Conservation (phyloP, 2,797 vertebrate species). For the Gastrophryne carolinensis region DNA sequence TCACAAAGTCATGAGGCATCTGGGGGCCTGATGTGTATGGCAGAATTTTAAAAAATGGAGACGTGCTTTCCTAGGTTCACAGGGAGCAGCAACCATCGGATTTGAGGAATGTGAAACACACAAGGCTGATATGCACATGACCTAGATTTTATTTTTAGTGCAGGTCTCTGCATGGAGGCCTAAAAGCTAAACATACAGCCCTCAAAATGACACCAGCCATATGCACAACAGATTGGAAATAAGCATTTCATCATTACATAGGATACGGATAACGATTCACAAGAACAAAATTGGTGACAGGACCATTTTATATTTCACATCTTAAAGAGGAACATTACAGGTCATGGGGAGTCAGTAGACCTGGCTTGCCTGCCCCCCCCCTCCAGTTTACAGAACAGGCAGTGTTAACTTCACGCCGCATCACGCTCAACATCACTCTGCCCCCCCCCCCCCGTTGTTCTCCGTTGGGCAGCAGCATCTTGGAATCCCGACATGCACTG, state of each 20-base stretch:
- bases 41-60: too few relatives aligned
- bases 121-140: neutral
- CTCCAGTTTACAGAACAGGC: too few relatives aligned
- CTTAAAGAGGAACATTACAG: too few relatives aligned
- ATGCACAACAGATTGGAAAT: neutral
- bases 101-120: slow-evolving; percentile 1
- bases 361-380: too few relatives aligned
- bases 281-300: neutral
- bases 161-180: neutral
- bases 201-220: neutral
- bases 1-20: neutral
- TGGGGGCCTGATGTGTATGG: neutral
- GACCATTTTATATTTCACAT: too few relatives aligned
- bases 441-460: too few relatives aligned
- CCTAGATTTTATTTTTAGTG: slow-evolving; percentile 14
- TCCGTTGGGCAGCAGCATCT: too few relatives aligned
- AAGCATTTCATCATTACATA: neutral
- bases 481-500: too few relatives aligned
- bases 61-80: neutral
- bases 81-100: neutral
- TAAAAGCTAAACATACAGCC: neutral
- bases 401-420: too few relatives aligned
- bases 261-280: neutral
- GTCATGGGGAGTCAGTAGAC: too few relatives aligned
- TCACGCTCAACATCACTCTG: too few relatives aligned